These are phyloP conservation scores for Drosophila melanocephala DNA, from an alignment of 2,888 invertebrate species.

Conservation along the genomic window DNA sequence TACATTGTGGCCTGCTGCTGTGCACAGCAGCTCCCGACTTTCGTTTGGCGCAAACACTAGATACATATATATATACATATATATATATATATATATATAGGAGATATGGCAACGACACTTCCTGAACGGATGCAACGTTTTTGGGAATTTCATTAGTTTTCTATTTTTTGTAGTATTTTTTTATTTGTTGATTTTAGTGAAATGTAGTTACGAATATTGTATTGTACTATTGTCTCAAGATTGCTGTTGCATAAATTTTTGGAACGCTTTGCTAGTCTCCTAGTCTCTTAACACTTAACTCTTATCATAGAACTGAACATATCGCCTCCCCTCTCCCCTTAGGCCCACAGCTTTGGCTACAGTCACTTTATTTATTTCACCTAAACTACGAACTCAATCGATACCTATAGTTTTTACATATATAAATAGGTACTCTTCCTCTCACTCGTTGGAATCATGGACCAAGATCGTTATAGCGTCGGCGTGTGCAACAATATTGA, in stretches of 20 bases:
- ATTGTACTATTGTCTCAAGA: conserved; percentile 44
- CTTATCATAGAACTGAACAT: conserved; percentile 69
- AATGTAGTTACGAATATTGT: conserved; percentile 41
- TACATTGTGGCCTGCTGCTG: conserved; percentile 94
- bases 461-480: conserved; percentile 61
- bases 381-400: conserved; percentile 33
- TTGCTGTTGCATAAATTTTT: conserved; percentile 54
- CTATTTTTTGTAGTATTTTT: conserved; percentile 37
- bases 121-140: conserved; percentile 57
- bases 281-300: conserved; percentile 40
- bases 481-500: conserved; percentile 58
- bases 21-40: conserved; percentile 88
- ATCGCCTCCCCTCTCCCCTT: conserved; percentile 34
- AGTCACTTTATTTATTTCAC: conserved; percentile 67
- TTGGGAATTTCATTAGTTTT: conserved; percentile 71
- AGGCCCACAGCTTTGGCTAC: conserved; percentile 10
- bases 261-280: conserved; percentile 54
- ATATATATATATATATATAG: not conserved
- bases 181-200: conserved; percentile 40
- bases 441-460: conserved; percentile 72
- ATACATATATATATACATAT: not conserved
- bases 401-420: conserved; percentile 41
- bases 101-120: conserved; percentile 28
- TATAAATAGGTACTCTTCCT: conserved; percentile 56
- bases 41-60: conserved; percentile 79